Percentiles rank a stretch among this genome's conserved stretches.
Conservation (phyloP, 2,888 invertebrate genomes). For the Eristalis pertinax region DNA sequence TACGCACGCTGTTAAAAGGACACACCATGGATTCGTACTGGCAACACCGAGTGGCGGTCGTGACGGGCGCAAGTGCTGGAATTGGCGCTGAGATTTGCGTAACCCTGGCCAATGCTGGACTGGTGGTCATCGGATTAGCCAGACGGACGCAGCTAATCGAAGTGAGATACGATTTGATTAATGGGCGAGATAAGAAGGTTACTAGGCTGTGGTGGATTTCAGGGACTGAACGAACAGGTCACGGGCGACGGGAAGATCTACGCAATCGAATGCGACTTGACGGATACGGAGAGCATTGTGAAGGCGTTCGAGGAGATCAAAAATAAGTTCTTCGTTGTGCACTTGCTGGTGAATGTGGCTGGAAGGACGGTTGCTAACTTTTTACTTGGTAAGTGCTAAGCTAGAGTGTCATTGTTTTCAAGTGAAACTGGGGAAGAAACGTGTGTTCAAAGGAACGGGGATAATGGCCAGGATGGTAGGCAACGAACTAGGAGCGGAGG, state of each 20-base stretch:
- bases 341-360: conserved; percentile 81
- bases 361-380: conserved; percentile 80
- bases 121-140: conserved; percentile 83
- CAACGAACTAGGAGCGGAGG: too few species aligned
- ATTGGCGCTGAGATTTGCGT: conserved; percentile 81
- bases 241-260: conserved; percentile 79
- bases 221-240: conserved; percentile 77
- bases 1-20: not conserved
- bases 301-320: conserved; percentile 78
- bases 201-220: conserved; percentile 26
- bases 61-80: conserved; percentile 82
- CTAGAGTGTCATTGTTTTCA: not conserved
- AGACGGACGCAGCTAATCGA: conserved; percentile 82
- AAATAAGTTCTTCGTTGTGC: conserved; percentile 77
- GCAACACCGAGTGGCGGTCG: conserved; percentile 79
- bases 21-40: conserved; percentile 73
- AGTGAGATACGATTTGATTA: conserved; percentile 74
- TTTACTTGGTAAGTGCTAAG: conserved; percentile 75
- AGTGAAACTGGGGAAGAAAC: too few species aligned
- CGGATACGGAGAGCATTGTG: conserved; percentile 76
- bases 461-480: too few species aligned
- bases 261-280: conserved; percentile 79
- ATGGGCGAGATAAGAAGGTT: not conserved
- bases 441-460: too few species aligned
- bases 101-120: conserved; percentile 81